A percentile compares a stretch with the other conserved stretches of the same genome.
These are phyloP conservation scores for Hyperoplus lanceolatus DNA, from an alignment of 2,797 vertebrate species.

Conservation along the genomic window DNA sequence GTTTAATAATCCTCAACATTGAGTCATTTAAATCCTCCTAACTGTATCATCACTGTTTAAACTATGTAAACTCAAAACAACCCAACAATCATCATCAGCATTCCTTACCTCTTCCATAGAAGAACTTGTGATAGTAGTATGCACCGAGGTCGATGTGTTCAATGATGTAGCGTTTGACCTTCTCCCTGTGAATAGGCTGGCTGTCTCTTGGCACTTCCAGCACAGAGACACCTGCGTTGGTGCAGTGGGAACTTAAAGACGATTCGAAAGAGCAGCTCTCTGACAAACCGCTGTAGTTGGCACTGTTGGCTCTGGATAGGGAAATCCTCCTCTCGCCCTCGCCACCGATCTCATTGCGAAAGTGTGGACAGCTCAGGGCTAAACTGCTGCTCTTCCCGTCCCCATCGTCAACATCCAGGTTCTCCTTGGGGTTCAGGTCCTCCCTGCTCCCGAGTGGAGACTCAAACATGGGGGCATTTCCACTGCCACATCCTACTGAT, in stretches of 20 bases:
- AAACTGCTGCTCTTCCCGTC: constrained; percentile 95
- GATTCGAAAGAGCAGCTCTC: constrained; percentile 97
- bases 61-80: neutral
- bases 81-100: neutral
- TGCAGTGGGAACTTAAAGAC: constrained; percentile 97
- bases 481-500: constrained; percentile 67
- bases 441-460: constrained; percentile 94
- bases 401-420: constrained; percentile 92
- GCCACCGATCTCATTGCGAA: constrained; percentile 96
- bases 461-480: constrained; percentile 85
- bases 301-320: constrained; percentile 91
- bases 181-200: constrained; percentile 96
- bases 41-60: constrained; percentile 13
- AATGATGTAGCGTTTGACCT: constrained; percentile 98
- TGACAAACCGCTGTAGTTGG: constrained; percentile 86
- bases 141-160: constrained; percentile 98
- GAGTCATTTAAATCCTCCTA: constrained; percentile 15
- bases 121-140: constrained; percentile 98
- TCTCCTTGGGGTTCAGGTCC: constrained; percentile 96
- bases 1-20: constrained; percentile 13
- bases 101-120: constrained; percentile 95
- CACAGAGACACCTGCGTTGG: constrained; percentile 97
- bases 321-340: constrained; percentile 95
- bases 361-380: constrained; percentile 93
- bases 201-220: constrained; percentile 96